These are phyloP conservation scores for Neotoma lepida DNA, from an alignment of 2,113 vertebrate genomes.

Conservation along the genomic window DNA sequence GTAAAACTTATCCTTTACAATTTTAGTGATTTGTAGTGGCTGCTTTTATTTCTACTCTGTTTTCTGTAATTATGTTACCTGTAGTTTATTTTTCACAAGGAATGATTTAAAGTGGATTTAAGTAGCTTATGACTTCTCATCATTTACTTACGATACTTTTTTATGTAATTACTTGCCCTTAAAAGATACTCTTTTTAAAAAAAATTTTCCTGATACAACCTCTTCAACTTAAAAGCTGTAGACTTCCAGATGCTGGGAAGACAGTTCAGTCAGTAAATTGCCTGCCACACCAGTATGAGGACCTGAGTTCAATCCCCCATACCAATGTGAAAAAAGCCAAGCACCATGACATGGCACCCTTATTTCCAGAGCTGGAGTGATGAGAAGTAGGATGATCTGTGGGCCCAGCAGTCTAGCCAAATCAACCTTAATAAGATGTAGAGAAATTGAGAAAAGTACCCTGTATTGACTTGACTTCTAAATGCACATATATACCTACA, in stretches of 20 bases:
- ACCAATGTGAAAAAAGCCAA: not conserved
- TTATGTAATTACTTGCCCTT: not conserved
- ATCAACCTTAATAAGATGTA: not conserved
- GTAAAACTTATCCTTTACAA: not conserved
- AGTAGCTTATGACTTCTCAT: not conserved
- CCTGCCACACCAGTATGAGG: not conserved
- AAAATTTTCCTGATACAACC: not conserved
- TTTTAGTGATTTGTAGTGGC: constrained; percentile 4
- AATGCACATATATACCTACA: not conserved
- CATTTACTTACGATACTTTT: not conserved
- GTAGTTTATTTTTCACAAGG: not conserved
- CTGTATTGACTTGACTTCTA: not conserved
- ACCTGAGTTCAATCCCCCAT: not conserved
- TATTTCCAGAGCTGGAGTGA: not conserved
- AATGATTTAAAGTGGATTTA: not conserved
- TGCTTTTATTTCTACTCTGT: not conserved
- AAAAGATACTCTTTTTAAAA: no score
- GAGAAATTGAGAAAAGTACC: not conserved
- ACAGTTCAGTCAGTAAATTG: not conserved
- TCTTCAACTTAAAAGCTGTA: constrained; percentile 8
- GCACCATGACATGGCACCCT: not conserved
- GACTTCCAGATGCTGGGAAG: not conserved
- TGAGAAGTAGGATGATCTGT: not conserved
- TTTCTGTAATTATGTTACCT: not conserved
- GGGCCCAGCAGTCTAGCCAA: not conserved